Evolutionary conservation across 2,888 invertebrate species (phyloP).

Genomic region (Chloromyia formosa): DNA sequence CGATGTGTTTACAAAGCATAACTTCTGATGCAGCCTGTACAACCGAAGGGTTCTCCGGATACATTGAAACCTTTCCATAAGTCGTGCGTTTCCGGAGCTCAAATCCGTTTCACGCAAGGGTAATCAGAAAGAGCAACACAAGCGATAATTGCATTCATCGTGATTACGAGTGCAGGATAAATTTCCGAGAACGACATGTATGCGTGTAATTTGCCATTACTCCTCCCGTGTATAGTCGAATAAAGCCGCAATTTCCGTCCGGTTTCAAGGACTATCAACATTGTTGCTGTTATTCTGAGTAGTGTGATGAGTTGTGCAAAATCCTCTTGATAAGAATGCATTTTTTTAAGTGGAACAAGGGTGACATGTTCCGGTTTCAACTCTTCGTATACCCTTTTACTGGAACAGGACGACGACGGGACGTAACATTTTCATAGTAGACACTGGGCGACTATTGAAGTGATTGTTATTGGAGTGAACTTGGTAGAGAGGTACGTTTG

Average conservation of each 20-base stretch:
- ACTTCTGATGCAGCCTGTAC: neutral
- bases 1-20: constrained; percentile 33
- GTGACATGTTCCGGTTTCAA: constrained; percentile 34
- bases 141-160: constrained; percentile 35
- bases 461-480: neutral
- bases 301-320: neutral
- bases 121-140: constrained; percentile 36
- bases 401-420: neutral
- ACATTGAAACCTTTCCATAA: neutral
- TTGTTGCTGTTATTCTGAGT: constrained; percentile 11
- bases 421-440: constrained; percentile 21
- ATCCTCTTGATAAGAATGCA: constrained; percentile 26
- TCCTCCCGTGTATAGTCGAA: neutral
- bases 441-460: constrained; percentile 3
- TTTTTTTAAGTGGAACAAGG: constrained; percentile 27
- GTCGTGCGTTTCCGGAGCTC: neutral
- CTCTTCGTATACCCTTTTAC: constrained; percentile 20
- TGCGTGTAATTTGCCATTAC: neutral
- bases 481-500: neutral
- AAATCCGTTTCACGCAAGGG: constrained; percentile 9
- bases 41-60: neutral
- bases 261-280: constrained; percentile 27
- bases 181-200: constrained; percentile 18
- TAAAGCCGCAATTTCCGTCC: constrained; percentile 33
- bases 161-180: constrained; percentile 27